Evolutionary conservation across 2,888 invertebrate genomes (phyloP), one percentile per base, ranked within the genome.

Genomic region (Tipula vernalis): DNA sequence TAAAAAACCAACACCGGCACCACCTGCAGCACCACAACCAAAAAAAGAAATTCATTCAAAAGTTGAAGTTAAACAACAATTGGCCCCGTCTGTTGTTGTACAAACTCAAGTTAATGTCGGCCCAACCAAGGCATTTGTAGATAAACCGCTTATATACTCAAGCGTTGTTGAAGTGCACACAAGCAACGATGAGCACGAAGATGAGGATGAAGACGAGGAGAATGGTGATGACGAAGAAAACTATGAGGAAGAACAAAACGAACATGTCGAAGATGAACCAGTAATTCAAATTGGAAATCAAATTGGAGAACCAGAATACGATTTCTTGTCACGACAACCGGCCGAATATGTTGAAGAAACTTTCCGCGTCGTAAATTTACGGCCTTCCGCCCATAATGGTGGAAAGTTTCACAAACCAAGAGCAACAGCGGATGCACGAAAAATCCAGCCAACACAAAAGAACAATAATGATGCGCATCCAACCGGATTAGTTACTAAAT

Each of bases 331-430:
- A 6, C 94, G 96, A 57, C 96, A 97, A 89, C 97, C 97, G 0
- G 95, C 96, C 8, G 96, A 97, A 91, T 95, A 95, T 88, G 95
- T 96, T 6, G 96, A 97, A 91, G 96, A 97, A 92, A 96, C 96
- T 0, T 97, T 95, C 91, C 95, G 95, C 91, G 95, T 96, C 89
- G 95, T 96, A 86, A 96, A 96, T 90, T 92, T 96, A 88, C 94
- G 95, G 88, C 95, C 96, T n/a, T 94, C 95, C 87, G 94, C 94
- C 86, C 87, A 87, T n/a, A 89, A 88, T 88, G 28, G 88, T 87
- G n/a, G 87, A 84, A 87, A 91, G 91, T 88, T 91, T 90, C 85
- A 93, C 93, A 89, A 85, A 91, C 92, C 87, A 90, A 92, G 89
- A 89, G 89, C 39, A 92, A 92, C 36, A 5, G 86, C 57, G 88